Conservation (phyloP, 2,888 invertebrate genomes). For the Epiblema foenella region DNA sequence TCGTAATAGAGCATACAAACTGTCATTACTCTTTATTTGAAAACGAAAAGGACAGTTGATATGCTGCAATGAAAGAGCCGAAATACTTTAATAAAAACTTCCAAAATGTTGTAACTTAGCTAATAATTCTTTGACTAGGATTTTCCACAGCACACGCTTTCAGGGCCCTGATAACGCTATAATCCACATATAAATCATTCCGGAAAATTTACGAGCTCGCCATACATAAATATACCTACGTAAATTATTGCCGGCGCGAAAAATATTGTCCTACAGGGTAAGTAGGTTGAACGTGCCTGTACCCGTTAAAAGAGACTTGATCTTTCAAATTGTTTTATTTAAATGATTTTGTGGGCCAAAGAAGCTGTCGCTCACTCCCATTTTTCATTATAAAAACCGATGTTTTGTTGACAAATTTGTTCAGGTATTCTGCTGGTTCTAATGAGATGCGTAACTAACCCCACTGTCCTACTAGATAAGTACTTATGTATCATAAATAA, state of each 20-base stretch:
- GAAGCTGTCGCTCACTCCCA: neutral
- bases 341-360: neutral
- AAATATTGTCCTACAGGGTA: constrained; percentile 52
- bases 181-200: constrained; percentile 79
- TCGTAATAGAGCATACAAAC: too few species aligned
- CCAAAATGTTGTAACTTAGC: constrained; percentile 6
- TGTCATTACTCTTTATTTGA: too few species aligned
- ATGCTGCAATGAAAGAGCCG: too few species aligned
- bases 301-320: constrained; percentile 18
- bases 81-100: too few species aligned
- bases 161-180: constrained; percentile 64
- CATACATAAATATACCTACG: constrained; percentile 65
- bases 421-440: too few species aligned
- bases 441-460: too few species aligned
- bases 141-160: constrained; percentile 32
- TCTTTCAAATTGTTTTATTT: constrained; percentile 24
- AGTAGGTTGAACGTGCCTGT: constrained; percentile 33
- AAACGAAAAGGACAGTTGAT: too few species aligned
- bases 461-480: too few species aligned
- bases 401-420: too few species aligned
- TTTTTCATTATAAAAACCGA: neutral
- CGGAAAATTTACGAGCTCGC: constrained; percentile 77
- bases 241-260: constrained; percentile 70
- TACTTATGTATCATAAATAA: too few species aligned
- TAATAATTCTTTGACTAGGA: constrained; percentile 19